A percentile compares a stretch with the other conserved stretches of the same genome.
phyloP scores from a whole-genome alignment of 2,797 vertebrate genomes.

The Gastrophryne carolinensis region DNA sequence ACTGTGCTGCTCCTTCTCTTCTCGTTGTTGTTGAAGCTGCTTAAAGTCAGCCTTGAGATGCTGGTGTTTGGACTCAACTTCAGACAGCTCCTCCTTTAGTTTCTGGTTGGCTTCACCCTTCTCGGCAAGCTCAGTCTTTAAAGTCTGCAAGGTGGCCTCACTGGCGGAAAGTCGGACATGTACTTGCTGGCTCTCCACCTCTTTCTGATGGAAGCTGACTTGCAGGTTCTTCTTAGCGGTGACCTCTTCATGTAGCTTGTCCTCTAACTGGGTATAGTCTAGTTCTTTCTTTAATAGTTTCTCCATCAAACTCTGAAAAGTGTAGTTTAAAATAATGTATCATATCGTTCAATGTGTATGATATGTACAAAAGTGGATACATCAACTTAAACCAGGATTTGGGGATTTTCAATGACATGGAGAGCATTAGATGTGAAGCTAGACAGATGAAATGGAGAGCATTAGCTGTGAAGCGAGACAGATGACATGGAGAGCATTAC shows the following conservation, averaged over 20 bases:
- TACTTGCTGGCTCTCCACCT: slow-evolving; percentile 86
- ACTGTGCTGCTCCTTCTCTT: slow-evolving; percentile 89
- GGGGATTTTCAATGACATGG: too few relatives aligned
- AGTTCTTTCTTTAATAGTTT: slow-evolving; percentile 82
- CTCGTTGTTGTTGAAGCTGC: slow-evolving; percentile 89
- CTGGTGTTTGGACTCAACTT: slow-evolving; percentile 84
- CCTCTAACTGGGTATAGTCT: slow-evolving; percentile 80
- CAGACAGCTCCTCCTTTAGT: slow-evolving; percentile 81
- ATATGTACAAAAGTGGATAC: too few relatives aligned
- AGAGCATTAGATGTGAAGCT: too few relatives aligned
- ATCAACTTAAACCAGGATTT: too few relatives aligned
- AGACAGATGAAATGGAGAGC: too few relatives aligned
- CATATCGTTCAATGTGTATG: too few relatives aligned
- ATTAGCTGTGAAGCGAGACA: too few relatives aligned
- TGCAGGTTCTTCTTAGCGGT: slow-evolving; percentile 78
- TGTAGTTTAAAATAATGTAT: too few relatives aligned
- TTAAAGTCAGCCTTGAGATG: slow-evolving; percentile 90
- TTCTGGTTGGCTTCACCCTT: slow-evolving; percentile 75
- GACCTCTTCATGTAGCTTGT: slow-evolving; percentile 75
- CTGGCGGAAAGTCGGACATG: slow-evolving; percentile 75
- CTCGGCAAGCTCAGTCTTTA: slow-evolving; percentile 77
- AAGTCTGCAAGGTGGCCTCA: slow-evolving; percentile 78
- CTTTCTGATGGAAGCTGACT: slow-evolving; percentile 80
- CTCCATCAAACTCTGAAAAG: slow-evolving; percentile 77
- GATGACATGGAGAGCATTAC: too few relatives aligned